Percentiles rank a stretch among this genome's conserved stretches.
phyloP scores from a whole-genome alignment of 2,888 invertebrate genomes.

The Lycophotia porphyrea region DNA sequence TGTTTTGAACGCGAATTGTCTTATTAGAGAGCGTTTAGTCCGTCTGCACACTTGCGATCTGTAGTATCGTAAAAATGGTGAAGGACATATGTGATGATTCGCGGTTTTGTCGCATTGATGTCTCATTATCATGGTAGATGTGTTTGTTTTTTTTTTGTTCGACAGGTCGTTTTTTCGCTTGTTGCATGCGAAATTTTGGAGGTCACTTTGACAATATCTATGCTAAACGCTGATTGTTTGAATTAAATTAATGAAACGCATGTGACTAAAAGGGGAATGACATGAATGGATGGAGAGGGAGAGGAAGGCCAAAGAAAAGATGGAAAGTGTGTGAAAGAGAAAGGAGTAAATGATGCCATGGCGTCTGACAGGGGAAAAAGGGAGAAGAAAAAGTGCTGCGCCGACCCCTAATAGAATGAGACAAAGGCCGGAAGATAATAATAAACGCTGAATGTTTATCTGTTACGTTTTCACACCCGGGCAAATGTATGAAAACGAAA shows the following conservation, averaged over 20 bases:
- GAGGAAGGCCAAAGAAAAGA: too few relatives aligned
- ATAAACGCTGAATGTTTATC: background rate
- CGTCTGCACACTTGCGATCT: constrained; percentile 64
- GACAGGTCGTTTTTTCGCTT: constrained; percentile 2
- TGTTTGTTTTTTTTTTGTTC: constrained; percentile 22
- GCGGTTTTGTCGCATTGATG: constrained; percentile 45
- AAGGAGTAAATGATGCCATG: too few relatives aligned
- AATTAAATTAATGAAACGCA: too few relatives aligned
- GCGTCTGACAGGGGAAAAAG: too few relatives aligned
- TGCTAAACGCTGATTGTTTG: too few relatives aligned
- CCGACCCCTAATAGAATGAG: too few relatives aligned
- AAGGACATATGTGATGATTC: constrained; percentile 52
- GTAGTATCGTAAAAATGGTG: constrained; percentile 55
- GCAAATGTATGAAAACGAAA: background rate
- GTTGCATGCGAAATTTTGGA: constrained; percentile 21
- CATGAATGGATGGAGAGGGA: too few relatives aligned
- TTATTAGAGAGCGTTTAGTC: constrained; percentile 79
- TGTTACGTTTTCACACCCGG: background rate
- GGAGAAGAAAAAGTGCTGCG: too few relatives aligned
- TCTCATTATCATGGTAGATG: constrained; percentile 43
- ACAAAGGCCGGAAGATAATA: too few relatives aligned
- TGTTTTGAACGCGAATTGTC: constrained; percentile 84
- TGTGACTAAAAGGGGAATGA: too few relatives aligned
- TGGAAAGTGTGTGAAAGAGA: too few relatives aligned
- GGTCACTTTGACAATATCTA: background rate